Base-by-base conservation (phyloP, 2,113 vertebrate species). In the Sterrhoptilus dennistouni region DNA sequence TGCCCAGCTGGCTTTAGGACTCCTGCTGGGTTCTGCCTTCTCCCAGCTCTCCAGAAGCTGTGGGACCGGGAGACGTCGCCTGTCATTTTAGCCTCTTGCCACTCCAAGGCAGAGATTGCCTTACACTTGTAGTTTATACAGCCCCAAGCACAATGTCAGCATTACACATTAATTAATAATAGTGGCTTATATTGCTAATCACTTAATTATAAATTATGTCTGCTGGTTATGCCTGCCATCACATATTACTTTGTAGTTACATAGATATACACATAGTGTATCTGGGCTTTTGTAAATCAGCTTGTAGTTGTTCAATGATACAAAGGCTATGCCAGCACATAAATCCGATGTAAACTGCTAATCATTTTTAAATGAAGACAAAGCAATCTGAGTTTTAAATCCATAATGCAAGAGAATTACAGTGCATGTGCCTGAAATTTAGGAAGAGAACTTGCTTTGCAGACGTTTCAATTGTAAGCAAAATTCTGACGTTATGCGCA, bases 171-270 rank as follows among this genome's bases (percentile, higher is more conserved):
- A 96, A 96, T 96, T 97, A 96, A 96, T 96, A 96, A 96, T 92
- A 94, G 95, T 94, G 90, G 89, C 88, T 97, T 96, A 96, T 96
- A 96, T 93, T 90, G 83, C 72, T 96, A 96, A 95, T 95, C 95
- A 93, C 93, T 94, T 96, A 95, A 97, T 96, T 97, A 84, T 96
- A 96, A 95, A 95, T 96, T 94, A 89, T 96, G 95, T 96, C 94
- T 93, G 77, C 80, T 94, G 86, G 96, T 89, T 96, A 97, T 97
- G 96, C 94, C 94, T 95, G 93, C 93, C 96, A 96, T 90, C 74
- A 84, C 83, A 72, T 89, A 96, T 96, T 96, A 96, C 90, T 96
- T 89, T 91, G 88, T 92, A 97, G 83, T 90, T 97, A 87, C 81
- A 50, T 12, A 87, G 86, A 94, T 76, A 84, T 14, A 95, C 60